Evolutionary conservation across 2,888 invertebrate species (phyloP).

Genomic region (Rhamnusium bicolor): DNA sequence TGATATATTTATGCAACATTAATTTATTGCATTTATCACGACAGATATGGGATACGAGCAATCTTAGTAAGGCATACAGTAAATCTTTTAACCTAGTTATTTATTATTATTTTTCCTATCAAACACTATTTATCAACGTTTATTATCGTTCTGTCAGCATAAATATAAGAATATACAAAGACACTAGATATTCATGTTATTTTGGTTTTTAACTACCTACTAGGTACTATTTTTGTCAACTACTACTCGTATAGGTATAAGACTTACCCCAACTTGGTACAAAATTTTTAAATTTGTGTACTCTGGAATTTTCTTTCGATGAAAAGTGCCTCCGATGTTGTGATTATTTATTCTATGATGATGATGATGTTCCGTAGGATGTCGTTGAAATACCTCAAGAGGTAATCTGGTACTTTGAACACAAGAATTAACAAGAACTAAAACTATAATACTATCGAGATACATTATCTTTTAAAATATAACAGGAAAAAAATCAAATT

Average conservation of each 20-base stretch:
- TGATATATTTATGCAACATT: background rate
- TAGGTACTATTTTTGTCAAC: too few relatives aligned
- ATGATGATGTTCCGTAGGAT: slow-evolving; percentile 59
- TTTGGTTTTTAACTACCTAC: background rate
- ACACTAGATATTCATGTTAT: too few relatives aligned
- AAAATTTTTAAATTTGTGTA: slow-evolving; percentile 77
- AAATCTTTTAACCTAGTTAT: slow-evolving; percentile 9
- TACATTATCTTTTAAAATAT: slow-evolving; percentile 49
- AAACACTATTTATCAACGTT: background rate
- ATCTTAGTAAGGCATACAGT: background rate
- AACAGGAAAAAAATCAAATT: slow-evolving; percentile 4
- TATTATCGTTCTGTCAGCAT: background rate
- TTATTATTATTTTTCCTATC: background rate
- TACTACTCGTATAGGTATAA: background rate
- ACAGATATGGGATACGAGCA: background rate
- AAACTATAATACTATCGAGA: slow-evolving; percentile 56
- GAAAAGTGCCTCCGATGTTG: slow-evolving; percentile 72
- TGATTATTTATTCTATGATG: slow-evolving; percentile 73
- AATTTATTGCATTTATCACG: background rate
- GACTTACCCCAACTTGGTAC: slow-evolving; percentile 83
- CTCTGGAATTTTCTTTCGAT: slow-evolving; percentile 73
- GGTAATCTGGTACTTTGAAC: slow-evolving; percentile 68
- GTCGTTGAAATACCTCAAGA: slow-evolving; percentile 73
- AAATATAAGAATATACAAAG: background rate
- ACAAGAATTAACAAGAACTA: slow-evolving; percentile 57